Evolutionary conservation across 2,888 invertebrate genomes (phyloP).

Genomic region (Lasioglossum figueresi): DNA sequence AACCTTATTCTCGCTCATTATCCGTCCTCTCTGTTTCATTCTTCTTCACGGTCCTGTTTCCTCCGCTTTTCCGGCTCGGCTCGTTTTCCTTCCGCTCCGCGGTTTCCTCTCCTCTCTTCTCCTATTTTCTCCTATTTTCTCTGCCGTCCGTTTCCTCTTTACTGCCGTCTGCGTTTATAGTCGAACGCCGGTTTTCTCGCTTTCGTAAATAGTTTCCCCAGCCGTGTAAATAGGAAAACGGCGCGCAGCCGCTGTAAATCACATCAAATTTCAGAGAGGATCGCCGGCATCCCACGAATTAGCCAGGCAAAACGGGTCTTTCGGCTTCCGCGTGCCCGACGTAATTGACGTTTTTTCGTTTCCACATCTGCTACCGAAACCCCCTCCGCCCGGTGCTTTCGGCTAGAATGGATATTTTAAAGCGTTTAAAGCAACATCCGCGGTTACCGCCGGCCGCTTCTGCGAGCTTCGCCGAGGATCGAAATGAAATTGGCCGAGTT

Average conservation of each 20-base stretch:
- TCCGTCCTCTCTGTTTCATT: constrained; percentile 31
- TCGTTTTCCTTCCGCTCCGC: background rate
- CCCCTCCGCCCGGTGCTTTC: background rate
- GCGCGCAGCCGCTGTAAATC: constrained; percentile 41
- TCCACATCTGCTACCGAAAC: background rate
- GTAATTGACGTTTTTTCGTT: constrained; percentile 24
- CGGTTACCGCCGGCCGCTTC: background rate
- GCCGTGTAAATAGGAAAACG: constrained; percentile 55
- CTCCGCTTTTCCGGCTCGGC: background rate
- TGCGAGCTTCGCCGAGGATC: background rate
- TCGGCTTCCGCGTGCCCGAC: background rate
- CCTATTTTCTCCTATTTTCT: background rate
- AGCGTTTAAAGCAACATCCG: constrained; percentile 10
- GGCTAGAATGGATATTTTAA: constrained; percentile 7
- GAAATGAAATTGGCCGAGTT: constrained; percentile 1
- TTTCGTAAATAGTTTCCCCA: constrained; percentile 53
- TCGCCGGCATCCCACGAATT: constrained; percentile 29
- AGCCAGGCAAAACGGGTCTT: constrained; percentile 13
- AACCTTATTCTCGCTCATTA: constrained; percentile 21
- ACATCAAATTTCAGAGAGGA: constrained; percentile 39
- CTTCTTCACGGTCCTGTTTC: background rate
- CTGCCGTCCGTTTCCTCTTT: background rate
- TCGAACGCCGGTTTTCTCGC: constrained; percentile 39
- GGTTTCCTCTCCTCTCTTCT: background rate
- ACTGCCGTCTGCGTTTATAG: background rate